These are phyloP conservation scores for Apis mellifera DNA, from an alignment of 1,140 invertebrate genomes.

Conservation along the genomic window Amel_HAv3.1 CM009938.2:10831001-10831500, in stretches of 20 bases:
- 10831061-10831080: too few species aligned
- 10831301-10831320: constrained; percentile 14
- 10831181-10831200: neutral
- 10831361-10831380: neutral
- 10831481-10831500: too few species aligned
- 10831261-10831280: constrained; percentile 14
- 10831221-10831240: neutral
- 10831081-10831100: neutral
- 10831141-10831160: too few species aligned
- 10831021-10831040: neutral
- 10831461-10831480: too few species aligned
- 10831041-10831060: neutral
- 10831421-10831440: neutral
- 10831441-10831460: neutral
- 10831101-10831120: constrained; percentile 8
- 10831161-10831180: too few species aligned
- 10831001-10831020: neutral
- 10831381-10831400: neutral
- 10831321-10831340: constrained; percentile 8
- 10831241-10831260: constrained; percentile 18
- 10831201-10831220: neutral
- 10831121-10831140: neutral
- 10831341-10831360: constrained; percentile 14
- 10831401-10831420: neutral
- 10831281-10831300: constrained; percentile 5